Evolutionary conservation across 1,140 invertebrate genomes (phyloP), one percentile per base, ranked within the genome.

Genomic region (Gonatopus flavifemur): DNA sequence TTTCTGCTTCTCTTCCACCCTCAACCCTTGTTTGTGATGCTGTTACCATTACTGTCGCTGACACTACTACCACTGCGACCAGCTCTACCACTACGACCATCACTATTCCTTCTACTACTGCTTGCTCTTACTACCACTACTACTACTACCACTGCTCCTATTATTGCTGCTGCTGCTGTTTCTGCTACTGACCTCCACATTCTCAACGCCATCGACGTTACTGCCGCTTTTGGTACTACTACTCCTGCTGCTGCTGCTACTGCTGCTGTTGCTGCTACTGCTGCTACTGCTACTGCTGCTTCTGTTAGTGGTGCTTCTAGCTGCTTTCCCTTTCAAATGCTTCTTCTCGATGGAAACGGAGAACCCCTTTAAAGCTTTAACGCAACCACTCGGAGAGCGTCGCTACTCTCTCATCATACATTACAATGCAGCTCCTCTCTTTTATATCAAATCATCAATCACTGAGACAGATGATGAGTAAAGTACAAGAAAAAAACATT

Each of bases 291-390:
- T 9, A 21, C 44, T 46, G 35, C 36, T n/a, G 45, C 49, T 25
- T 49, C 28, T n/a, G n/a, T n/a, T n/a, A n/a, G n/a, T n/a, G n/a
- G n/a, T n/a, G n/a, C n/a, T n/a, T n/a, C n/a, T n/a, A n/a, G 41
- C 36, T 35, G 59, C 59, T 61, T 61, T 61, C 59, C 57, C 59
- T 61, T 61, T 61, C 59, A 49, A 52, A 44, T 52, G 52, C 57
- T 49, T n/a, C n/a, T n/a, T n/a, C n/a, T 49, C 48, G 47, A 52
- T 44, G 57, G 53, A 54, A 52, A 61, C 45, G 49, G 30, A 46
- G 54, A 52, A 61, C 57, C 57, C 59, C 57, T 52, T 61, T 59
- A 52, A 61, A 55, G 40, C 52, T 59, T 51, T 55, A 59, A 51
- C 52, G 33, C 36, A 21, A 16, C 18, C 45, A 35, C 22, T 42